These are phyloP conservation scores for Odontamblyopus rebecca DNA, from an alignment of 2,797 vertebrate species.

Conservation along the genomic window DNA sequence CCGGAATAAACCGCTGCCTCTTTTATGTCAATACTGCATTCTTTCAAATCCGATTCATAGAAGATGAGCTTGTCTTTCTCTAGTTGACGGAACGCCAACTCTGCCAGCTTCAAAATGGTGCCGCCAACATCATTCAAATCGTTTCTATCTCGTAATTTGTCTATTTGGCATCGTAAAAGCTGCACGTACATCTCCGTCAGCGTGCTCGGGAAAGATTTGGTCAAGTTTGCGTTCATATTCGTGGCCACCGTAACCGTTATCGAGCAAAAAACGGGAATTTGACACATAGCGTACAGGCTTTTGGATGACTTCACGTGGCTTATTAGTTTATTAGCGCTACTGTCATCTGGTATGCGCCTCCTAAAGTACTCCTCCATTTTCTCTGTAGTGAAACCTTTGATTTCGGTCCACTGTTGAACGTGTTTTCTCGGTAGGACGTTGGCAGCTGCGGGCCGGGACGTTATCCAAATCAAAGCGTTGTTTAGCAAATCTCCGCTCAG, in stretches of 20 bases:
- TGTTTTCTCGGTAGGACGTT: slow-evolving; percentile 24
- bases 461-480: slow-evolving; percentile 42
- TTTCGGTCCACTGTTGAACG: slow-evolving; percentile 45
- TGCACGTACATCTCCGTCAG: slow-evolving; percentile 52
- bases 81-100: slow-evolving; percentile 48
- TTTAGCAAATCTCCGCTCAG: slow-evolving; percentile 43
- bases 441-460: slow-evolving; percentile 45
- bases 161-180: slow-evolving; percentile 46
- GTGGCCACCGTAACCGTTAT: slow-evolving; percentile 49
- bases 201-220: slow-evolving; percentile 29
- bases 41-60: background rate
- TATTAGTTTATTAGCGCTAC: slow-evolving; percentile 28
- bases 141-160: slow-evolving; percentile 24
- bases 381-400: slow-evolving; percentile 43
- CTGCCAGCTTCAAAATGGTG: slow-evolving; percentile 46
- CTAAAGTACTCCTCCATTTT: slow-evolving; percentile 58
- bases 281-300: slow-evolving; percentile 55
- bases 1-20: slow-evolving; percentile 21
- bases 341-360: slow-evolving; percentile 25
- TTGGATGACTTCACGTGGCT: slow-evolving; percentile 45
- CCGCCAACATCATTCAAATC: slow-evolving; percentile 16
- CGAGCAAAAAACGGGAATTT: slow-evolving; percentile 60
- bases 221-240: slow-evolving; percentile 20
- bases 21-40: background rate
- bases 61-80: slow-evolving; percentile 31